These are phyloP conservation scores for Himalopsyche japonica DNA, from an alignment of 2,888 invertebrate species.

Conservation along the genomic window DNA sequence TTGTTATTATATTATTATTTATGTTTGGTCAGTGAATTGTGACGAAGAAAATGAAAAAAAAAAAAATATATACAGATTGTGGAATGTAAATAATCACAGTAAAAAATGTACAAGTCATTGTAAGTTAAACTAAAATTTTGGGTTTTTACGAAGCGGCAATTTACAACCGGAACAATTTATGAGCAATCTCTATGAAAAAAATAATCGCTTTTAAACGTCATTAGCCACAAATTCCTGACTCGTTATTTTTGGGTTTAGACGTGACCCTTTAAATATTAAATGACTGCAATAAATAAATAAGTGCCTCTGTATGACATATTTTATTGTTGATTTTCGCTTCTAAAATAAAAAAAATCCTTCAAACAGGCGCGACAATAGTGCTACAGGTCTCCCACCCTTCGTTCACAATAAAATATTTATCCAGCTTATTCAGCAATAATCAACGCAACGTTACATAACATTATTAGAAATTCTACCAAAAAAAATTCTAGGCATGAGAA, in stretches of 20 bases:
- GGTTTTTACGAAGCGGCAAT: neutral
- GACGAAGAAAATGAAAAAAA: neutral
- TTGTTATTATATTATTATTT: neutral
- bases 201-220: neutral
- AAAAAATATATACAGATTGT: neutral
- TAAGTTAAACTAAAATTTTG: neutral
- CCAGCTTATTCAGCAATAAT: no score
- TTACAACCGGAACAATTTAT: neutral
- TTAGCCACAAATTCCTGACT: neutral
- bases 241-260: neutral
- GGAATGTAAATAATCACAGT: neutral
- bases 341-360: no score
- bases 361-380: no score
- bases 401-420: no score
- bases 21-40: neutral
- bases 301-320: no score
- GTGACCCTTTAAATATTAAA: no score
- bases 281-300: no score
- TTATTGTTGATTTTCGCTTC: no score
- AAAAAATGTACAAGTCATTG: neutral
- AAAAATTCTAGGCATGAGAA: no score
- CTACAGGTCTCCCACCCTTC: no score
- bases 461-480: no score
- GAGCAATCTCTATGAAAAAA: neutral
- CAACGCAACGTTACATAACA: no score